Conservation (phyloP, 2,888 invertebrate genomes). For the Heterodera filipjevi region DNA sequence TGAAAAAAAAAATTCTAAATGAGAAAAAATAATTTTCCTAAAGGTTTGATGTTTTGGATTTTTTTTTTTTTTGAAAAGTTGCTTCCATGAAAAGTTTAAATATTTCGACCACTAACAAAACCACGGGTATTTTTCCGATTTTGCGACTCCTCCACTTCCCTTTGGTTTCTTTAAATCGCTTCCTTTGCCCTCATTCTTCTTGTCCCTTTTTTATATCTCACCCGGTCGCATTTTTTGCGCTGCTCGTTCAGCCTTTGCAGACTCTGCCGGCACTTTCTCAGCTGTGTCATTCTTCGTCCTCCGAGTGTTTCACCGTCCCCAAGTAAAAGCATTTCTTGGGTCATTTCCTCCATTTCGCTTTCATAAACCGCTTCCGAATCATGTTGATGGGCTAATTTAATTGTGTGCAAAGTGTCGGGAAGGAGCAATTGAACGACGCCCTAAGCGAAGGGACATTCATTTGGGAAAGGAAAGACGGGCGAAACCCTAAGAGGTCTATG, state of each 20-base stretch:
- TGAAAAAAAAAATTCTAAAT: no score
- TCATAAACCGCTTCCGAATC: conserved; percentile 18
- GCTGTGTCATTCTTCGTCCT: conserved; percentile 8
- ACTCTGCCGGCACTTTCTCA: conserved; percentile 14
- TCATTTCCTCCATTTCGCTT: neutral
- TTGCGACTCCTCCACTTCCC: no score
- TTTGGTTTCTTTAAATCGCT: no score
- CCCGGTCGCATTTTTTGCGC: conserved; percentile 33
- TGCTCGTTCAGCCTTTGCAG: conserved; percentile 15
- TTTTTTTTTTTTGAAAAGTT: no score
- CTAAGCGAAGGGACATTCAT: neutral
- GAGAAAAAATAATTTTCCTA: no score
- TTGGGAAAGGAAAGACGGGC: neutral
- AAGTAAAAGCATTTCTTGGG: neutral
- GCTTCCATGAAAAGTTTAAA: no score
- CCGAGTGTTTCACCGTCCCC: neutral
- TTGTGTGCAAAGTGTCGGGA: conserved; percentile 9
- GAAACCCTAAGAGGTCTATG: no score
- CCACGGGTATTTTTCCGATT: no score
- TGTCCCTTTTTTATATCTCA: neutral
- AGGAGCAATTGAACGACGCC: conserved; percentile 1
- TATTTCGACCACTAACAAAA: no score
- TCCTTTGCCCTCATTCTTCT: no score
- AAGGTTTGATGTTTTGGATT: no score
- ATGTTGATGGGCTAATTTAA: neutral